Conservation (phyloP, 2,797 vertebrate species). For the Lagocephalus sceleratus region DNA sequence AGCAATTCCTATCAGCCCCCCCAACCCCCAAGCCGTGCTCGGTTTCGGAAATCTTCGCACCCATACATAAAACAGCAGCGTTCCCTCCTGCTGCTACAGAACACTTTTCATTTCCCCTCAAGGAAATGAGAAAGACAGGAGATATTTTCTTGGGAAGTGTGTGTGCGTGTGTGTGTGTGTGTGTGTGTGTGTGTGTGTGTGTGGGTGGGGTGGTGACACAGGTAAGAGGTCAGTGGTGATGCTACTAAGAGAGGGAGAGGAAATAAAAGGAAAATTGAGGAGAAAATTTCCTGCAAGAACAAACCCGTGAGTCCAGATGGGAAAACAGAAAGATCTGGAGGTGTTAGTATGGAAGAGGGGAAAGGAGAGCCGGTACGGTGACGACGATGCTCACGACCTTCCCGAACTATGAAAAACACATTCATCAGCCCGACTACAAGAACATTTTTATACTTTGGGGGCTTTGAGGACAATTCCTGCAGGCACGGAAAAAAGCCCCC, state of each 20-base stretch:
- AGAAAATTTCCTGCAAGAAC: slow-evolving; percentile 29
- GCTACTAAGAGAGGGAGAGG: slow-evolving; percentile 24
- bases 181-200: no score
- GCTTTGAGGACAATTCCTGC: slow-evolving; percentile 28
- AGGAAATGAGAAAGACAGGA: slow-evolving; percentile 30
- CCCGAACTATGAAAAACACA: slow-evolving; percentile 55
- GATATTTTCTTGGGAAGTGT: background rate
- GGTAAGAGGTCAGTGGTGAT: slow-evolving; percentile 20
- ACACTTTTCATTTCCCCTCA: slow-evolving; percentile 52
- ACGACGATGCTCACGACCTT: slow-evolving; percentile 48
- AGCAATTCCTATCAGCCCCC: no score
- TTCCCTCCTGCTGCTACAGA: slow-evolving; percentile 47
- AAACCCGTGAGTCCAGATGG: slow-evolving; percentile 1
- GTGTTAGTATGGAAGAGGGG: slow-evolving; percentile 4
- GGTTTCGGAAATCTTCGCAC: no score
- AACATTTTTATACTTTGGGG: slow-evolving; percentile 22
- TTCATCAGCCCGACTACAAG: slow-evolving; percentile 53
- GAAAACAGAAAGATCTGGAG: slow-evolving; percentile 18
- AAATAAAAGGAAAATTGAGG: slow-evolving; percentile 34
- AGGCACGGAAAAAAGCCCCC: slow-evolving; percentile 16
- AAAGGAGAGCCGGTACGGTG: slow-evolving; percentile 40
- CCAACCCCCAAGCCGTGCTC: no score
- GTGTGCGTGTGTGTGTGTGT: no score
- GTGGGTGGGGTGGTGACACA: background rate
- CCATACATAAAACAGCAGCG: background rate